These are phyloP conservation scores for Poeciliopsis turrubarensis DNA, from an alignment of 2,113 vertebrate genomes.

Conservation along the genomic window DNA sequence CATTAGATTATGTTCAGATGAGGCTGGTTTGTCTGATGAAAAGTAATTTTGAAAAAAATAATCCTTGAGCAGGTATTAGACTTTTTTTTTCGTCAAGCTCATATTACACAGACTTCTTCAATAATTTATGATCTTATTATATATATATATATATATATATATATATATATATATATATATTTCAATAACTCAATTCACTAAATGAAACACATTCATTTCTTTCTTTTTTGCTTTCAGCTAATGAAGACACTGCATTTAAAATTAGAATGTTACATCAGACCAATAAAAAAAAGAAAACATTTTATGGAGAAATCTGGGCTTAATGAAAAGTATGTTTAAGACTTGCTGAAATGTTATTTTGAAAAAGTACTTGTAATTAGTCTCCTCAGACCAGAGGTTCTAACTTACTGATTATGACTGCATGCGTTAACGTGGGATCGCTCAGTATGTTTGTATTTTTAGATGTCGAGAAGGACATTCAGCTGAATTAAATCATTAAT, in stretches of 20 bases:
- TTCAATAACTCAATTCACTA: too few relatives aligned
- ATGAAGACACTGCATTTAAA: too few relatives aligned
- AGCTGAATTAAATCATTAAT: conserved; percentile 7
- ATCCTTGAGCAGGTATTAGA: background rate
- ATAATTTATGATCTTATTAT: background rate
- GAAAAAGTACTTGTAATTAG: background rate
- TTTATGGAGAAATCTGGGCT: background rate
- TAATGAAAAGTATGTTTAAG: background rate
- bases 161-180: too few relatives aligned
- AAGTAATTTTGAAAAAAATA: background rate
- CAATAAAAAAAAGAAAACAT: background rate
- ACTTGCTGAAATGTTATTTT: background rate
- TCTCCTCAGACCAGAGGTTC: background rate
- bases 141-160: too few relatives aligned
- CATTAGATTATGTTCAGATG: background rate
- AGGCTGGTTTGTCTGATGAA: too few relatives aligned
- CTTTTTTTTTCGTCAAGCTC: background rate
- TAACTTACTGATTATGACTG: background rate
- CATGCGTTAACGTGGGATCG: background rate
- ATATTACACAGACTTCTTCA: background rate
- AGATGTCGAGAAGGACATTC: conserved; percentile 17
- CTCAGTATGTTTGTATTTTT: background rate
- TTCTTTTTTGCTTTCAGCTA: too few relatives aligned
- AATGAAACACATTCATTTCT: background rate
- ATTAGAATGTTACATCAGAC: background rate